A percentile compares a stretch with the other conserved stretches of the same genome.
These are phyloP conservation scores for Oreohelix idahoensis DNA, from an alignment of 1,140 invertebrate species.

Conservation along the genomic window DNA sequence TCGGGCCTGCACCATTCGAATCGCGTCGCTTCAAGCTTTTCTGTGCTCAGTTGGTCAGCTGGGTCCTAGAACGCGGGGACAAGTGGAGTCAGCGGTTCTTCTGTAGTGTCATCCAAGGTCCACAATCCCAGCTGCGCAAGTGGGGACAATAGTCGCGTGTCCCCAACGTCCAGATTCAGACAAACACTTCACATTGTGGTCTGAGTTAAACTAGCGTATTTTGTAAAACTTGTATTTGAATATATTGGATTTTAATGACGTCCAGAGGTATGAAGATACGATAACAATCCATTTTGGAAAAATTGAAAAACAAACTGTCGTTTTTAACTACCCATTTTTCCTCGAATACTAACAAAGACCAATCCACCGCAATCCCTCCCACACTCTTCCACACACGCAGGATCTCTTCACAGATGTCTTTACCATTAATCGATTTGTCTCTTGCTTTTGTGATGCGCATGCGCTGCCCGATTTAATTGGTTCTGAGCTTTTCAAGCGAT, in stretches of 20 bases:
- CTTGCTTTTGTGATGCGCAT: neutral
- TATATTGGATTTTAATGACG: too few species aligned
- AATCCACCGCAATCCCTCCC: too few species aligned
- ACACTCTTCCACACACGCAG: too few species aligned
- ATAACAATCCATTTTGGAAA: too few species aligned
- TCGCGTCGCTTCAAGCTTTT: conserved; percentile 3
- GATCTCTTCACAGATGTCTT: neutral
- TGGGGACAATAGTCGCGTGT: neutral
- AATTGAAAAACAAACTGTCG: too few species aligned
- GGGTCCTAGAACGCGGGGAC: neutral
- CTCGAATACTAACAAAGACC: too few species aligned
- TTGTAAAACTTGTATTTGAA: neutral
- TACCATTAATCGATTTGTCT: neutral
- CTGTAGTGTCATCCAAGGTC: neutral
- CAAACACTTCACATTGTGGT: neutral
- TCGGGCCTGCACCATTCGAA: conserved; percentile 1
- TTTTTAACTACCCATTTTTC: too few species aligned
- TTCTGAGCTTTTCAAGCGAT: neutral
- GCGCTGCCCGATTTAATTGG: neutral
- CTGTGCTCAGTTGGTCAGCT: conserved; percentile 6
- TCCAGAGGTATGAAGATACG: too few species aligned
- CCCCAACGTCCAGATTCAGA: neutral
- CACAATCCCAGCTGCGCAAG: neutral
- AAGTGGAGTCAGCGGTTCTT: neutral
- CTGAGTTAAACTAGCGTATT: neutral